Percentiles rank a stretch among this genome's conserved stretches.
phyloP scores from a whole-genome alignment of 2,888 invertebrate species.

The Ptychoptera contaminata region DNA sequence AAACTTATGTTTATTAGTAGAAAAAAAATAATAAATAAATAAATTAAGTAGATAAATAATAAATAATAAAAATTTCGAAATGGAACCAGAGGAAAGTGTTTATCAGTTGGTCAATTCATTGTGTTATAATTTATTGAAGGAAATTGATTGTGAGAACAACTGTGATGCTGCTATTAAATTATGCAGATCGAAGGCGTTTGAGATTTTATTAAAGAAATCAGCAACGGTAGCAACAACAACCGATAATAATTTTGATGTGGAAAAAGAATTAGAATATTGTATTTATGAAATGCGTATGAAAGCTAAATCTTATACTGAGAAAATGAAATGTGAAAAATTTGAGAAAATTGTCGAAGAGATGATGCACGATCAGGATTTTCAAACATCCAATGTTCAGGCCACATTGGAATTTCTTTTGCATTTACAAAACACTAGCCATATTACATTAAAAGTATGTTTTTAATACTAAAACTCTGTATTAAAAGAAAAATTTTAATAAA shows the following conservation, averaged over 20 bases:
- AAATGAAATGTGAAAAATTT: slow-evolving; percentile 14
- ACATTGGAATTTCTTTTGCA: too few relatives aligned
- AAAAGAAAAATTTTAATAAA: too few relatives aligned
- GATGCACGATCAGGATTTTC: too few relatives aligned
- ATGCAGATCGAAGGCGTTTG: slow-evolving; percentile 13
- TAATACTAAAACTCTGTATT: too few relatives aligned
- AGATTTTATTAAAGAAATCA: slow-evolving; percentile 19
- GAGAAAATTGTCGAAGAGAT: slow-evolving; percentile 8
- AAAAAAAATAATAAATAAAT: too few relatives aligned
- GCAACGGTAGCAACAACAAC: slow-evolving; percentile 9
- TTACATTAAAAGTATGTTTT: too few relatives aligned
- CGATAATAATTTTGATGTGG: slow-evolving; percentile 15
- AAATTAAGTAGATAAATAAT: slow-evolving; percentile 9
- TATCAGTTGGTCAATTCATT: slow-evolving; percentile 17
- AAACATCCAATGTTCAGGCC: too few relatives aligned
- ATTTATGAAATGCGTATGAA: slow-evolving; percentile 17
- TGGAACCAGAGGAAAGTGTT: slow-evolving; percentile 17
- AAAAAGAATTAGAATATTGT: slow-evolving; percentile 16
- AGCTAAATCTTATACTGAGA: slow-evolving; percentile 13
- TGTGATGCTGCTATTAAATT: background rate
- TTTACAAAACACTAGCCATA: too few relatives aligned
- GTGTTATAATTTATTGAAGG: slow-evolving; percentile 14
- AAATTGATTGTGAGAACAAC: slow-evolving; percentile 3
- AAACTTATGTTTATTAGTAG: too few relatives aligned
- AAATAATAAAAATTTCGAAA: slow-evolving; percentile 12